These are phyloP conservation scores for Saccostrea glomerata DNA, from an alignment of 1,140 invertebrate genomes.

Conservation along the genomic window DNA sequence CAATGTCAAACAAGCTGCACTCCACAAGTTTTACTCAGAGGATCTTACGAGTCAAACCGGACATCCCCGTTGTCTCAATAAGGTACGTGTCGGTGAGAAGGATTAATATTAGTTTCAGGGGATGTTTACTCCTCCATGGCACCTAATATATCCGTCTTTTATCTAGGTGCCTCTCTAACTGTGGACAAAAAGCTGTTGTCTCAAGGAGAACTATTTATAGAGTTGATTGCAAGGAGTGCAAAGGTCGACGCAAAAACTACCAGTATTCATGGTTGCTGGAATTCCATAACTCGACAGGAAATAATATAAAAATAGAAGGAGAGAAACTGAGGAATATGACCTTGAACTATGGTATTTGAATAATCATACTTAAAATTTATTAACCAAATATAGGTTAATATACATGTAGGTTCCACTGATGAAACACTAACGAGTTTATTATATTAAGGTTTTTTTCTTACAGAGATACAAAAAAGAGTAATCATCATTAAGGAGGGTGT, in stretches of 20 bases:
- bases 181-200: background rate
- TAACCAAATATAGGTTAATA: too few species aligned
- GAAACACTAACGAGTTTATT: too few species aligned
- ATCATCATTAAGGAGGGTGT: background rate
- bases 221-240: background rate
- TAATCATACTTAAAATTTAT: background rate
- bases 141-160: too few species aligned
- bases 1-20: background rate
- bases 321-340: background rate
- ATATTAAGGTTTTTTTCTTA: background rate
- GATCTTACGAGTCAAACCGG: background rate
- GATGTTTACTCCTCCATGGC: too few species aligned
- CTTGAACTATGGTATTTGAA: background rate
- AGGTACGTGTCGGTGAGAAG: background rate
- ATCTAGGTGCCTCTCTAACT: slow-evolving; percentile 7
- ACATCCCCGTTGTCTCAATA: background rate
- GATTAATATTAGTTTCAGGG: too few species aligned
- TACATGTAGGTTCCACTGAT: too few species aligned
- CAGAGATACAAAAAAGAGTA: background rate
- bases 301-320: background rate
- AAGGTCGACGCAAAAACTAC: background rate
- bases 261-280: background rate
- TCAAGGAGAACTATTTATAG: background rate
- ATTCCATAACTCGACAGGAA: too few species aligned
- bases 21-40: background rate